Percentiles rank a stretch among this genome's conserved stretches.
Conservation (phyloP, 2,888 invertebrate genomes). For the Leuctra nigra region DNA sequence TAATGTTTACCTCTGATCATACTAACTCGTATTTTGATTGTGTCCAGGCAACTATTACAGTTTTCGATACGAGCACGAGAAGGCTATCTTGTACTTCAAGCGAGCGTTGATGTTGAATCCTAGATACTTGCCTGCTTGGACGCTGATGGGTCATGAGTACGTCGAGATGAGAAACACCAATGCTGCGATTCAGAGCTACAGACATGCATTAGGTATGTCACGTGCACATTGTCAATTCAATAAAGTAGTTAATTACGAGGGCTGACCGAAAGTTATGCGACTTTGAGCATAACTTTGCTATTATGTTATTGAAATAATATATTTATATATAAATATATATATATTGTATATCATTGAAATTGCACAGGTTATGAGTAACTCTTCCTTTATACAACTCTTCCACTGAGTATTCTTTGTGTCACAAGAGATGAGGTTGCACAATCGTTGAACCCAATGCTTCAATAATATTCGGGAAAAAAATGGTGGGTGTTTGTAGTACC, state of each 20-base stretch:
- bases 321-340: no score
- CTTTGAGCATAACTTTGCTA: neutral
- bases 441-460: no score
- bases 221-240: neutral
- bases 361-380: no score
- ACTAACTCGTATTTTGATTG: neutral
- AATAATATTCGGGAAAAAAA: no score
- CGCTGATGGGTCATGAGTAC: slow-evolving; percentile 97
- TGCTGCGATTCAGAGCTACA: slow-evolving; percentile 97
- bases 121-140: slow-evolving; percentile 93
- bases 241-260: no score
- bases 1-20: neutral
- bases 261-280: neutral
- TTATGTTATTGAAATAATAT: no score
- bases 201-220: slow-evolving; percentile 82
- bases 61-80: slow-evolving; percentile 90
- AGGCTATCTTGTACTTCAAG: slow-evolving; percentile 96
- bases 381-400: no score
- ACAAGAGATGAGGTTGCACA: no score
- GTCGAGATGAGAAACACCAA: slow-evolving; percentile 98
- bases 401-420: no score
- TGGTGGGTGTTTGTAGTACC: no score
- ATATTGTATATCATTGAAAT: no score
- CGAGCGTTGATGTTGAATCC: slow-evolving; percentile 90
- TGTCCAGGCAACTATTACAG: slow-evolving; percentile 89